A percentile compares a stretch with the other conserved stretches of the same genome.
Conservation (phyloP, 2,797 vertebrate genomes). For the Glossophaga mutica region DNA sequence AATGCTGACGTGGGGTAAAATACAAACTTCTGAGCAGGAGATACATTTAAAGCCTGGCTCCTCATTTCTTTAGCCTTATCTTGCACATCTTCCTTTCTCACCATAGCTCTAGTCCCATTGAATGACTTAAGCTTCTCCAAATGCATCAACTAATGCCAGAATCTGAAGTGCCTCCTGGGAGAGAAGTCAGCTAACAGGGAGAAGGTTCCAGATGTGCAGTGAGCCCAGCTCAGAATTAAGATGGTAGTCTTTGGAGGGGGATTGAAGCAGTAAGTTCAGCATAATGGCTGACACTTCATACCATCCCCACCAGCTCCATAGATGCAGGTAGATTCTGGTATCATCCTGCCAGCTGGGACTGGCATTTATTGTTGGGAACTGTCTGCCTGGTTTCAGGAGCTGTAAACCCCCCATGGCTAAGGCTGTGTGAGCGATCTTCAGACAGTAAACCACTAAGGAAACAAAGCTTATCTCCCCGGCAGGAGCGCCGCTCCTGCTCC, state of each 20-base stretch:
- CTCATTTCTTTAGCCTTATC: background rate
- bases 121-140: background rate
- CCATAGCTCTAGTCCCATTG: background rate
- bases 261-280: background rate
- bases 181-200: background rate
- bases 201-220: background rate
- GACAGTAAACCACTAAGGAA: too few species aligned
- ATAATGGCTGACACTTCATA: background rate
- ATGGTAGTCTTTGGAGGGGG: background rate
- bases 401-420: too few species aligned
- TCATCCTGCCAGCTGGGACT: background rate
- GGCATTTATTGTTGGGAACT: background rate
- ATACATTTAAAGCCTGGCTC: background rate
- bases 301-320: background rate
- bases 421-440: too few species aligned
- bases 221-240: background rate
- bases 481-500: too few species aligned
- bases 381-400: too few species aligned
- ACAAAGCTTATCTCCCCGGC: too few species aligned
- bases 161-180: background rate
- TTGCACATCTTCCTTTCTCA: background rate
- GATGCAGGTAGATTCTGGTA: background rate
- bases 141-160: background rate
- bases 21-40: background rate
- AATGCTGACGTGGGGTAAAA: background rate